Base-by-base conservation (phyloP, 2,888 invertebrate species). In the Catocala fraxini region DNA sequence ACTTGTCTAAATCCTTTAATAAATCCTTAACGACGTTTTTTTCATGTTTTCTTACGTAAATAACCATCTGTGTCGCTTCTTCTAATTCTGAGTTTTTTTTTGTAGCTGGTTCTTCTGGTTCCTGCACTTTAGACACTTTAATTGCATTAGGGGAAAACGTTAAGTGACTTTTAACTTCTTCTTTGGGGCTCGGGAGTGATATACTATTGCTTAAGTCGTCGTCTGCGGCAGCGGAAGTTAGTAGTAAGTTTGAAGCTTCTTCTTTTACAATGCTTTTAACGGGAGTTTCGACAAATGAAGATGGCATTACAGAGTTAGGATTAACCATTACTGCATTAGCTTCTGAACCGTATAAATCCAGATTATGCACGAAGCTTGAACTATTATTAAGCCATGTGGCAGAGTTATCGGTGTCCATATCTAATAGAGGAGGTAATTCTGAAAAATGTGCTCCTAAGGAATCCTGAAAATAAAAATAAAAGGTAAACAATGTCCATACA, bases 231-330 rank as follows among this genome's bases (percentile, higher is more conserved):
- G 88, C 89, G 34, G 94, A 94, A 6, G 94, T 92, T n/a, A 94
- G 83, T 70, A 94, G 80, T 66, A 94, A 73, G 77, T 94, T 91
- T 1, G 94, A 93, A 5, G 94, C 89, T 72, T 93, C 94, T 77
- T 94, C 94, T 77, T 94, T 94, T 5, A 93, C 92, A 43, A 89
- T 85, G 65, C 81, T 89, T 78, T 94, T 94, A 9, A 91, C 85
- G 34, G 94, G 94, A 5, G 94, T 94, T 71, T 94, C 94, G 25
- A 94, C 93, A 63, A 96, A 95, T 70, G 97, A 95, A 45, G 97
- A 94, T 1, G 98, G 98, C 96, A 98, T 97, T 48, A 98, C 98
- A 34, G 97, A 97, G 83, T 97, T 98, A 5, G 98, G 98, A 91
- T 98, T 98, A 5, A 98, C 98, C 96, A 98, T 96, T 71, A 97